These are phyloP conservation scores for Doris montereyensis DNA, from an alignment of 2,888 invertebrate species.

Conservation along the genomic window DNA sequence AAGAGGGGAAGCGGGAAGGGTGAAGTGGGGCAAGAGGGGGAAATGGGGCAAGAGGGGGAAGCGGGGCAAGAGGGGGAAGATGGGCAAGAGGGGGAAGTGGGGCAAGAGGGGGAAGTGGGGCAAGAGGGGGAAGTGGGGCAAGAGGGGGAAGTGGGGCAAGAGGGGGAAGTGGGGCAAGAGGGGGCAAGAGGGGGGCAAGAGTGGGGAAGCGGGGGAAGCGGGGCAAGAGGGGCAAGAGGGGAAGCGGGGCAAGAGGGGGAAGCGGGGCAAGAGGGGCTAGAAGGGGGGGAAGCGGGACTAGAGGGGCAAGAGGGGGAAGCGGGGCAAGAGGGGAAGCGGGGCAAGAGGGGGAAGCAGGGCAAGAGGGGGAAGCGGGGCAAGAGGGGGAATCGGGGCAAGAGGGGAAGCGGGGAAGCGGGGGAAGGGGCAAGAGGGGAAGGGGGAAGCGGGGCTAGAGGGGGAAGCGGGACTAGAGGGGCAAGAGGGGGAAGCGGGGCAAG, in stretches of 20 bases:
- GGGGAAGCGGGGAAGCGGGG: not conserved
- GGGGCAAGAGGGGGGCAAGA: not conserved
- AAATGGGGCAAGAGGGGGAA: too few species aligned
- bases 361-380: not conserved
- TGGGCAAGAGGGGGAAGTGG: not conserved
- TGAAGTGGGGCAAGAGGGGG: too few species aligned
- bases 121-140: not conserved
- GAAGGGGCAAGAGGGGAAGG: not conserved
- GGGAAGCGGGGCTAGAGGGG: not conserved
- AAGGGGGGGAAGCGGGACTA: not conserved
- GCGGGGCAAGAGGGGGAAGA: not conserved
- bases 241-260: not conserved
- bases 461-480: too few species aligned
- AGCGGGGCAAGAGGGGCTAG: not conserved
- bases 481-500: too few species aligned
- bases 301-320: not conserved
- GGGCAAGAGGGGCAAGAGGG: not conserved
- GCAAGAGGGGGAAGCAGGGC: constrained; percentile 9
- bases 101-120: not conserved
- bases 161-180: not conserved
- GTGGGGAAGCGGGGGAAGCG: not conserved
- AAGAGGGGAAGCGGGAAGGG: too few species aligned
- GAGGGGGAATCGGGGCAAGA: not conserved
- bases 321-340: constrained; percentile 10
- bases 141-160: not conserved